Percentiles rank a stretch among this genome's conserved stretches.
Conservation (phyloP, 2,888 invertebrate genomes). For the Watsonalla cultraria region DNA sequence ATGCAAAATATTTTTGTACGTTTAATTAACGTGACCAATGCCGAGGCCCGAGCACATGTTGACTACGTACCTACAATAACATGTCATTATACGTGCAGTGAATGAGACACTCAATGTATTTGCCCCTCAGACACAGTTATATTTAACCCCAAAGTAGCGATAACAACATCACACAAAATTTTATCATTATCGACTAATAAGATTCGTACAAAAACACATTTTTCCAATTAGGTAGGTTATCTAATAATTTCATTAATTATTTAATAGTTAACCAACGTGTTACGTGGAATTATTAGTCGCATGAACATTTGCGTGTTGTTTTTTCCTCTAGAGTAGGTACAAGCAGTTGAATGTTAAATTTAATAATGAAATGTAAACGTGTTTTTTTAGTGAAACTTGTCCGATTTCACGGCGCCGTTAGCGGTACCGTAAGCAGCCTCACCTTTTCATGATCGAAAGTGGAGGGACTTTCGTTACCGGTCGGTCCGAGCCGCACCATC, state of each 20-base stretch:
- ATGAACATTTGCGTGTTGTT: too few relatives aligned
- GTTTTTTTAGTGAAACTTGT: neutral
- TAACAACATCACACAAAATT: neutral
- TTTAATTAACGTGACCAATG: neutral
- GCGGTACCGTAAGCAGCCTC: conserved; percentile 40
- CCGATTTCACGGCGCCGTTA: conserved; percentile 10
- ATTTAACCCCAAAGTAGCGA: neutral
- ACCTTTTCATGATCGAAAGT: conserved; percentile 65
- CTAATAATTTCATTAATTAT: too few relatives aligned
- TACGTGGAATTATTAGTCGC: too few relatives aligned
- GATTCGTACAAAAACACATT: too few relatives aligned
- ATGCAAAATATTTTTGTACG: neutral
- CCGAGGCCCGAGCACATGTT: neutral
- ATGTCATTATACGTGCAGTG: neutral
- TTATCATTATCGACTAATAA: too few relatives aligned
- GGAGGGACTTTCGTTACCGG: conserved; percentile 46
- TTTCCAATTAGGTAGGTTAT: too few relatives aligned
- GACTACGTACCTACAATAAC: neutral
- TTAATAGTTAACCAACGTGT: neutral
- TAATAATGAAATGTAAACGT: neutral
- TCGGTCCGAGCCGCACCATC: conserved; percentile 65
- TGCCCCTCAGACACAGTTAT: neutral
- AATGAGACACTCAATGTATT: conserved; percentile 8
- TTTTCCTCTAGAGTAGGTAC: too few relatives aligned
- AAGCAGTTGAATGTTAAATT: neutral